A percentile compares a stretch with the other conserved stretches of the same genome.
Evolutionary conservation across 2,797 vertebrate species (phyloP).

Genomic region (Artibeus lituratus): DNA sequence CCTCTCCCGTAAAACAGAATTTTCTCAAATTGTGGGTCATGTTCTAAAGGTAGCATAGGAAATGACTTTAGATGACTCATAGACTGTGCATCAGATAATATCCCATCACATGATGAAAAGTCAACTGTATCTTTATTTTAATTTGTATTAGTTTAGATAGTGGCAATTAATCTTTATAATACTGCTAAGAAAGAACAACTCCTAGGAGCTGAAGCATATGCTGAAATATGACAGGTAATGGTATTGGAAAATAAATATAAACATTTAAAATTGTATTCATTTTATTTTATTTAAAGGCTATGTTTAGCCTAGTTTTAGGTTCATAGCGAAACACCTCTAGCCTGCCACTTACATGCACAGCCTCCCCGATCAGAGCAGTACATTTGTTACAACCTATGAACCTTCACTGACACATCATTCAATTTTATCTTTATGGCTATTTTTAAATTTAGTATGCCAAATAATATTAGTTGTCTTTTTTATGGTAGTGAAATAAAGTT

Average conservation of each 20-base stretch:
- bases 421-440: not conserved
- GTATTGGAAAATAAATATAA: not conserved
- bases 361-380: not conserved
- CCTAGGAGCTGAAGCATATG: not conserved
- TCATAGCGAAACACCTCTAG: not conserved
- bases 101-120: not conserved
- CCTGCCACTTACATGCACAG: fast-evolving
- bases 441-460: not conserved
- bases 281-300: not conserved
- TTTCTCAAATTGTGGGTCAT: not conserved
- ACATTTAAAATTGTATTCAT: not conserved
- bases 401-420: not conserved
- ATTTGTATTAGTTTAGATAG: not conserved
- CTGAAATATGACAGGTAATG: not conserved
- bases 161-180: not conserved
- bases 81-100: not conserved
- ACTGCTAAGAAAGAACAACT: not conserved
- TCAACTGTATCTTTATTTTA: not conserved
- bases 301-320: not conserved
- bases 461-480: not conserved
- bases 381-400: not conserved
- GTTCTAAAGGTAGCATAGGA: not conserved
- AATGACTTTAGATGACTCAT: not conserved
- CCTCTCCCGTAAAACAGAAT: not conserved
- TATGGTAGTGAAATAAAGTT: not conserved